These are phyloP conservation scores for Mimas tiliae DNA, from an alignment of 2,888 invertebrate genomes.

Conservation along the genomic window DNA sequence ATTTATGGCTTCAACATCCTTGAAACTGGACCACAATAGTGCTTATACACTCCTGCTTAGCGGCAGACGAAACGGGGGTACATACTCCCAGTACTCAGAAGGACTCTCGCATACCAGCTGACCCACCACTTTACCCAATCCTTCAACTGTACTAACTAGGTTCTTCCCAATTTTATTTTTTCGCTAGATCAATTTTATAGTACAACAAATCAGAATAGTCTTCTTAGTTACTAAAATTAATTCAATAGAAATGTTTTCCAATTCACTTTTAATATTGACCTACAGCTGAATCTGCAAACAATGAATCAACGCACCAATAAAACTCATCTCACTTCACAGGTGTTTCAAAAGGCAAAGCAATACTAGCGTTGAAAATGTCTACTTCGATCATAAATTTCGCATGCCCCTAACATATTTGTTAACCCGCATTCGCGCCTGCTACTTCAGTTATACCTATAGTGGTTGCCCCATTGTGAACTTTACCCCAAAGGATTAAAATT, in stretches of 20 bases:
- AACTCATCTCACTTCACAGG: slow-evolving; percentile 17
- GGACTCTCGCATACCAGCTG: too few species aligned
- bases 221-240: too few species aligned
- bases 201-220: too few species aligned
- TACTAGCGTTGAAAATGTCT: slow-evolving; percentile 40
- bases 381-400: slow-evolving; percentile 55
- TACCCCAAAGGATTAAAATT: slow-evolving; percentile 40
- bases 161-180: too few species aligned
- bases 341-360: slow-evolving; percentile 19
- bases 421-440: slow-evolving; percentile 51
- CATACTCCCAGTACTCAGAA: too few species aligned
- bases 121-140: too few species aligned
- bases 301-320: neutral
- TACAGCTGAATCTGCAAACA: neutral
- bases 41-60: too few species aligned
- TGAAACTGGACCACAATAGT: too few species aligned
- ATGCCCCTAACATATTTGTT: slow-evolving; percentile 59
- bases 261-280: neutral
- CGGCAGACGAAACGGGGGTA: too few species aligned
- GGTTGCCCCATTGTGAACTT: slow-evolving; percentile 33
- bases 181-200: too few species aligned
- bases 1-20: too few species aligned
- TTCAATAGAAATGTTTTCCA: neutral
- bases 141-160: too few species aligned
- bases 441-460: slow-evolving; percentile 30